Evolutionary conservation across 2,113 vertebrate species (phyloP).

Genomic region (Chaenocephalus aceratus): DNA sequence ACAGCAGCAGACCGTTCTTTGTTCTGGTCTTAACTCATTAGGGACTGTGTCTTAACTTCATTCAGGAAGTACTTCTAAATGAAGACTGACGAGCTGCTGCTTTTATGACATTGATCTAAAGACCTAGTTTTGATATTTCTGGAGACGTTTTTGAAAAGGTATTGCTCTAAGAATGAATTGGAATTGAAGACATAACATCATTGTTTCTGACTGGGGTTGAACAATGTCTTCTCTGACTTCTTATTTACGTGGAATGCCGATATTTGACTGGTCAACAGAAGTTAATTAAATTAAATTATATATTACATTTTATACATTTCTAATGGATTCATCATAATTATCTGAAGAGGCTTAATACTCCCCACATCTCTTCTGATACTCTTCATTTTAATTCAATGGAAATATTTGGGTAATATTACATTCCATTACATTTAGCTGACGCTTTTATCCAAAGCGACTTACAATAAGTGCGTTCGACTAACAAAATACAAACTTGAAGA

Average conservation of each 20-base stretch:
- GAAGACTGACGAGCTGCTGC: not conserved
- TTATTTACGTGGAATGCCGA: too few species aligned
- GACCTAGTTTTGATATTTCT: too few species aligned
- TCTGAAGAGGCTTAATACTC: not conserved
- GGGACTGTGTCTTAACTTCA: not conserved
- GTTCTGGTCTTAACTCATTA: not conserved
- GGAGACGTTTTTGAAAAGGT: not conserved
- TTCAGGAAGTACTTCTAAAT: not conserved
- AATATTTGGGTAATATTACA: not conserved
- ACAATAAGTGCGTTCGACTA: too few species aligned
- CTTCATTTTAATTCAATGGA: too few species aligned
- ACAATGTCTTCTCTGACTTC: not conserved
- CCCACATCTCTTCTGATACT: not conserved
- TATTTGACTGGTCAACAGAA: not conserved
- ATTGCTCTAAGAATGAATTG: not conserved
- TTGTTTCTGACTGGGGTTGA: not conserved
- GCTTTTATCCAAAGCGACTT: too few species aligned
- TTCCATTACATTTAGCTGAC: too few species aligned
- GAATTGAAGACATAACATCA: not conserved
- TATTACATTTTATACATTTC: not conserved
- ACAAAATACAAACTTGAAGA: too few species aligned
- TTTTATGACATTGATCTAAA: too few species aligned
- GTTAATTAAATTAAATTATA: not conserved
- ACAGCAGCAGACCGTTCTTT: conserved; percentile 27
- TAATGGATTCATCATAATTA: not conserved